Conservation (phyloP, 1,140 invertebrate species). For the Drosophila jambulina region DNA sequence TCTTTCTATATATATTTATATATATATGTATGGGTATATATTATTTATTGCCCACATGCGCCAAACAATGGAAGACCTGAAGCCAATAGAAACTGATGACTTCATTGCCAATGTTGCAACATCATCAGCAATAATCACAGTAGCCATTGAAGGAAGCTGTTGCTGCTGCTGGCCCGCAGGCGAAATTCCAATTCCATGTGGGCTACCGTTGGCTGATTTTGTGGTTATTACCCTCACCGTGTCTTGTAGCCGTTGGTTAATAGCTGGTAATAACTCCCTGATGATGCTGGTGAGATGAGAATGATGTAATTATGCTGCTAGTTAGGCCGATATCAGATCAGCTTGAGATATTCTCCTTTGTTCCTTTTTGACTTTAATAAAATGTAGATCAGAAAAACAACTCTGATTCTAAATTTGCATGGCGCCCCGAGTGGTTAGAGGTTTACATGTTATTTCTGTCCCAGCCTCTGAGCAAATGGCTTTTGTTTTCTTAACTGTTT, state of each 20-base stretch:
- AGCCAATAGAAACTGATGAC: slow-evolving; percentile 50
- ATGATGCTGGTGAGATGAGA: slow-evolving; percentile 17
- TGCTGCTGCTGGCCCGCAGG: slow-evolving; percentile 12
- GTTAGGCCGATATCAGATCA: slow-evolving; percentile 4
- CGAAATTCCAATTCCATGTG: slow-evolving; percentile 14
- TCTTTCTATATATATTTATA: slow-evolving; percentile 19
- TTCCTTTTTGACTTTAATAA: background rate
- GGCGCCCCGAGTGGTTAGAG: background rate
- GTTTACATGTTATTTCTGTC: slow-evolving; percentile 15
- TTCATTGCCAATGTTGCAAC: slow-evolving; percentile 57
- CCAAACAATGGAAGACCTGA: slow-evolving; percentile 18
- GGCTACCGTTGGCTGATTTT: slow-evolving; percentile 33
- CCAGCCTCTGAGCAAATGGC: slow-evolving; percentile 3
- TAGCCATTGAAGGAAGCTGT: slow-evolving; percentile 38
- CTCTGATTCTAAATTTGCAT: slow-evolving; percentile 7
- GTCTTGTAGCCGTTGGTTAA: slow-evolving; percentile 12
- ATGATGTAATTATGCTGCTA: slow-evolving; percentile 27
- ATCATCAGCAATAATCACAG: slow-evolving; percentile 41
- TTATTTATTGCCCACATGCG: slow-evolving; percentile 54
- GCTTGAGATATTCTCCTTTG: background rate
- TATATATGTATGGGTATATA: slow-evolving; percentile 21
- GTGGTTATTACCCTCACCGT: background rate
- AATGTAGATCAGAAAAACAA: slow-evolving; percentile 12
- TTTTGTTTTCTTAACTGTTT: slow-evolving; percentile 39
- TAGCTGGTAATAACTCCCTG: slow-evolving; percentile 21